Evolutionary conservation across 2,888 invertebrate genomes (phyloP), one percentile per base, ranked within the genome.

Genomic region (Drosophila yooni): DNA sequence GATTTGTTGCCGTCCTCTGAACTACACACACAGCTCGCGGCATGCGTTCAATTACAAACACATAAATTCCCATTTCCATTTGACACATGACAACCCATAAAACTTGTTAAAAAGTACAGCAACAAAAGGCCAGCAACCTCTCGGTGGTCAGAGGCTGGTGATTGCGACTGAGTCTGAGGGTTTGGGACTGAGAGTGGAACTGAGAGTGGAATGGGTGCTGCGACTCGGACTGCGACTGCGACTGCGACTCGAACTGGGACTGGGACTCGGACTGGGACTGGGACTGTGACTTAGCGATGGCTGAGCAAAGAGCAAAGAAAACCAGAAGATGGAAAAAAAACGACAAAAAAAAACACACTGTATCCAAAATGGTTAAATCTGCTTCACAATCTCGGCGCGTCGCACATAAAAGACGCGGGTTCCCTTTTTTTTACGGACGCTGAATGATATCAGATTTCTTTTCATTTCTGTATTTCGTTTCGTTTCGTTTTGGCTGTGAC

Each of bases 1-100:
- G 54, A 78, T 69, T 69, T 48, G 56, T 74, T 56, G 65, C 71
- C 65, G 53, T 64, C 31, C 48, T 54, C 50, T 60, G 54, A n/a
- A 52, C 62, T 54, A 34, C 53, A 53, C 33, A 50, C 67, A 57
- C 60, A 76, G 79, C 74, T 80, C 76, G 88, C 84, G 83, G 74
- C 85, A 71, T 83, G 87, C 83, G 90, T 92, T 91, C 92, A 92
- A 92, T 92, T 92, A 92, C 92, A 92, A 92, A 91, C 87, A 82
- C 92, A 91, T 92, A 92, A 92, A 92, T 92, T 91, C 82, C 83
- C 88, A 89, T 91, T 92, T 91, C 91, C 91, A 92, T 92, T 92
- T 92, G 92, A 92, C 92, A 92, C 90, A 91, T 92, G 92, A 92
- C 92, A 92, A 90, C 87, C 83, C 89, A 92, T 92, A 90, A 92